A percentile compares a stretch with the other conserved stretches of the same genome.
Evolutionary conservation across 2,888 invertebrate genomes (phyloP).

Genomic region (Seira musarum): DNA sequence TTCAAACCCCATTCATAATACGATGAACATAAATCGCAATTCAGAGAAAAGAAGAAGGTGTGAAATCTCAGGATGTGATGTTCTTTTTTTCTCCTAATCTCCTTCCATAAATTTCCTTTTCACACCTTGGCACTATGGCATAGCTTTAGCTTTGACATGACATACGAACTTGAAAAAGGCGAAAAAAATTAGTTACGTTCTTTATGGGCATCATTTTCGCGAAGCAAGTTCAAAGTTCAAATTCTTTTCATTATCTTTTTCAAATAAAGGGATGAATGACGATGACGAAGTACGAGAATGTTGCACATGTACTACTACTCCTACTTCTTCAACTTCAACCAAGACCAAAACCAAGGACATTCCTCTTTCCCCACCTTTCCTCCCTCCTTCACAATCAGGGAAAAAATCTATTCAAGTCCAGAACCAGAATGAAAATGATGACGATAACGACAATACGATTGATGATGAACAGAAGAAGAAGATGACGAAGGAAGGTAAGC

Average conservation of each 20-base stretch:
- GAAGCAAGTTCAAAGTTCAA: conserved; percentile 6
- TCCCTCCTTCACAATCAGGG: background rate
- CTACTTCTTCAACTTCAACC: conserved; percentile 22
- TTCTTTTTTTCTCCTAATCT: background rate
- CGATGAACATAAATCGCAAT: background rate
- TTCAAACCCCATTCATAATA: conserved; percentile 8
- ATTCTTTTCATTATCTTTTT: conserved; percentile 5
- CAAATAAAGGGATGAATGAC: conserved; percentile 9
- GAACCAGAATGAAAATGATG: conserved; percentile 29
- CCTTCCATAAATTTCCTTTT: background rate
- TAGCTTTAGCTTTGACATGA: too few relatives aligned
- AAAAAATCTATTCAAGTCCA: conserved; percentile 24
- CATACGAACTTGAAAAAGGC: too few relatives aligned
- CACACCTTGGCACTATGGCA: background rate
- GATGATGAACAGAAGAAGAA: conserved; percentile 36
- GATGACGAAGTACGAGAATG: conserved; percentile 18
- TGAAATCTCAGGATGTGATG: conserved; percentile 1
- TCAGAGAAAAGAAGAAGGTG: background rate
- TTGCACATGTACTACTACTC: conserved; percentile 30
- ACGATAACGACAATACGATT: conserved; percentile 7
- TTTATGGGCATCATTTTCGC: too few relatives aligned
- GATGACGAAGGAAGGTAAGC: conserved; percentile 44
- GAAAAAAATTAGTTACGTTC: too few relatives aligned
- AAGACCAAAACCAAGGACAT: too few relatives aligned
- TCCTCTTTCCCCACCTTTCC: too few relatives aligned